Conservation (phyloP, 2,888 invertebrate species). For the Formica aserva region DNA sequence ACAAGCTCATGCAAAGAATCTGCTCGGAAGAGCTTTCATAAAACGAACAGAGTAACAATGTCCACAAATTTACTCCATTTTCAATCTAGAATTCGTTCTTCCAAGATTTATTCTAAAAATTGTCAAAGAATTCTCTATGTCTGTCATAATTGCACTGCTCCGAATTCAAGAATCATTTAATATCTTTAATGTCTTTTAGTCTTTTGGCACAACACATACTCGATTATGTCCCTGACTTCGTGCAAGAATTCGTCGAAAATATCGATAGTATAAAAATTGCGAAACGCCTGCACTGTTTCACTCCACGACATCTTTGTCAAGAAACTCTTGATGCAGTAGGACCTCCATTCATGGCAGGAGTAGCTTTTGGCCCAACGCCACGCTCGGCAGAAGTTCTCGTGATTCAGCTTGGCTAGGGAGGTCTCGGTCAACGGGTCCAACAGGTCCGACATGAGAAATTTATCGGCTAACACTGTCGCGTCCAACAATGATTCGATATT, state of each 20-base stretch:
- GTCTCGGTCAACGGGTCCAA: slow-evolving; percentile 79
- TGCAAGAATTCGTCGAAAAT: slow-evolving; percentile 80
- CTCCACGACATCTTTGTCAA: slow-evolving; percentile 77
- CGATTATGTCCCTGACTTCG: slow-evolving; percentile 78
- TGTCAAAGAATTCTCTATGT: neutral
- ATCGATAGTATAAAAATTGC: slow-evolving; percentile 75
- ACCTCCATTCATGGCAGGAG: slow-evolving; percentile 78
- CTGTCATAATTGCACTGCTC: slow-evolving; percentile 16
- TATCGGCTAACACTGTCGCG: slow-evolving; percentile 83
- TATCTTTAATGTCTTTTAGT: slow-evolving; percentile 32
- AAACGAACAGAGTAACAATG: neutral
- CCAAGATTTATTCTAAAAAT: neutral
- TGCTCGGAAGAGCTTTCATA: neutral
- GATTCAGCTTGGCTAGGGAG: slow-evolving; percentile 78
- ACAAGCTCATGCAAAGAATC: slow-evolving; percentile 4
- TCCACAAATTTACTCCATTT: neutral
- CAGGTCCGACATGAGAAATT: slow-evolving; percentile 81
- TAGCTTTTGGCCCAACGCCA: slow-evolving; percentile 83
- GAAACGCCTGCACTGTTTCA: slow-evolving; percentile 79
- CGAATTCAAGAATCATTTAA: neutral
- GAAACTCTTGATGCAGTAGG: slow-evolving; percentile 81
- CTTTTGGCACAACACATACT: slow-evolving; percentile 62
- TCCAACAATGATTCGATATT: slow-evolving; percentile 82
- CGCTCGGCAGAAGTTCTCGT: slow-evolving; percentile 79
- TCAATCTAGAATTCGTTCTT: neutral